Evolutionary conservation across 1,140 invertebrate genomes (phyloP), one percentile per base, ranked within the genome.

Genomic region (Drosophila azteca): DNA sequence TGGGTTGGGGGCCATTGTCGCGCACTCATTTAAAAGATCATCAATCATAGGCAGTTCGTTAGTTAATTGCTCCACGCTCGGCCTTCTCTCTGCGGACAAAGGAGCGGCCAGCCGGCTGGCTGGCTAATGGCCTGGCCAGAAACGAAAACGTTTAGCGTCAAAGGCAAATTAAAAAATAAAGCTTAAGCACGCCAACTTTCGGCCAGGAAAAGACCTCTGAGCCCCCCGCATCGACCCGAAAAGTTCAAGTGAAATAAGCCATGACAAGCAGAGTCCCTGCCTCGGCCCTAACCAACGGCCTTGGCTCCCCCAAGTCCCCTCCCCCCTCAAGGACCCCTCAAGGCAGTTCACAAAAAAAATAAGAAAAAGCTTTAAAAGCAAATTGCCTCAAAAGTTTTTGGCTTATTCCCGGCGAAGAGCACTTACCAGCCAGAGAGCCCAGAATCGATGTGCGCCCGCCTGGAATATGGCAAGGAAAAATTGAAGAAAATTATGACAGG

Each of bases 201-300:
- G 62, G 68, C 63, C 64, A 74, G 64, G 5, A 74, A 68, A 20
- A 20, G 0, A 20, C 17, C 43, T 82, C 73, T 70, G 79, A 3
- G 31, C 8, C 31, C 8, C 2, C 17, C 17, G 17, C 17, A 20
- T 1, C 9, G 31, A 31, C 79, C 73, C 82, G 65, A 85, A 85
- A 85, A 87, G 82, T 85, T 85, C 78, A 87, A 85, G 82, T 85
- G 82, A 85, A 85, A 85, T 85, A 85, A 85, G 83, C 82, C 78
- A 82, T 85, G 83, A 85, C 82, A 82, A 82, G 78, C 52, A 17
- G 44, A 24, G 24, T 20, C 15, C 43, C 41, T 17, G 35, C 3
- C 7, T 13, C 7, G 39, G 15, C 15, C 20, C 7, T 22, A 17
- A 35, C 31, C 8, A 29, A 24, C 1, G 5, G 41, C 4, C 24